Base-by-base conservation (phyloP, 2,113 vertebrate species). In the Abramis brama region DNA sequence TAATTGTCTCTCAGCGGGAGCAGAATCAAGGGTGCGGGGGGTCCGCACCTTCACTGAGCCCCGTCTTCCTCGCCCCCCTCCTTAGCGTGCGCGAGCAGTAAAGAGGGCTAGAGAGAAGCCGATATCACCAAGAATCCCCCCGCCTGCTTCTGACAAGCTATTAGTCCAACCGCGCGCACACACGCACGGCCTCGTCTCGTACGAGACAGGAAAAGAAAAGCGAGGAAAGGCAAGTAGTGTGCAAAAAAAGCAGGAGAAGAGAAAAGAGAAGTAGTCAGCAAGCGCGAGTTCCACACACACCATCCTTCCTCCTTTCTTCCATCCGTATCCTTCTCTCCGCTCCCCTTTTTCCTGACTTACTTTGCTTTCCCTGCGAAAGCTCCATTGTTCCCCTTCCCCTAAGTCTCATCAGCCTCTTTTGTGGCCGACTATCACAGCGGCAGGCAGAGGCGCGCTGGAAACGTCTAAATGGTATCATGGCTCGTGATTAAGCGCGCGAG, bases 381-480 rank as follows among this genome's bases (percentile, higher is more conserved):
- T 96, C 97, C 94, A 98, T 99, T 99, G 98, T 99, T 99, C 97
- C 96, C 96, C 95, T 97, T 89, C 87, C 92, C 96, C 96, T 99
- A 99, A 99, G 98, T 99, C 98, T 98, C 97, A 99, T 99, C 98
- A 98, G 97, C 97, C 97, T 81, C 97, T 97, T 99, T 99, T 99
- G 98, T 99, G 98, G 96, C 96, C 90, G 97, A 98, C 98, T 99
- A 99, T 99, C 98, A 99, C 97, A 98, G 98, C 97, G 94, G 97
- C 97, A 97, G 97, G 97, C 97, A 99, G 97, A 98, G 97, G 98
- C 86, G 88, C 86, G 97, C 97, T 97, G 97, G 97, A 98, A 99
- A 99, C 97, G 97, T 99, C 98, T 98, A 99, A 99, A 99, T 99
- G 98, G 97, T 99, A 99, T 99, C 98, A 98, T 98, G 96, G 97